Conservation (phyloP, 2,888 invertebrate genomes). For the Blastobasis adustella region DNA sequence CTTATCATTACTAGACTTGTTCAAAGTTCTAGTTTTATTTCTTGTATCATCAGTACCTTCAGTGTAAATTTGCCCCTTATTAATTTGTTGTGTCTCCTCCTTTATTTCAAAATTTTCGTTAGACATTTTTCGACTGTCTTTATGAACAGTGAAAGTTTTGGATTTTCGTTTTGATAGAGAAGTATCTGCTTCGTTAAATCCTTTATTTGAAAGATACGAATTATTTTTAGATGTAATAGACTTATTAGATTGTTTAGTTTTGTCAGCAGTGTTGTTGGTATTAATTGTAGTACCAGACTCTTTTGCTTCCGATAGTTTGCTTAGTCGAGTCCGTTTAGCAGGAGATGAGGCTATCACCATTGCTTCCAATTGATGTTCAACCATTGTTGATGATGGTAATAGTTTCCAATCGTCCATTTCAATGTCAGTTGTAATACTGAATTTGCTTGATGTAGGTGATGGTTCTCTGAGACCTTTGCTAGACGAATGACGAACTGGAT, state of each 20-base stretch:
- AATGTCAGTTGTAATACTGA: slow-evolving; percentile 36
- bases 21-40: too few species aligned
- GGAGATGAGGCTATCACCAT: slow-evolving; percentile 27
- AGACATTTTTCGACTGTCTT: too few species aligned
- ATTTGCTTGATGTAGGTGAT: slow-evolving; percentile 36
- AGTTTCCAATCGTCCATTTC: slow-evolving; percentile 59
- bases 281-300: slow-evolving; percentile 22
- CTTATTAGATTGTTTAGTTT: slow-evolving; percentile 25
- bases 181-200: neutral
- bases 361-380: slow-evolving; percentile 43
- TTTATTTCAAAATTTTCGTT: too few species aligned
- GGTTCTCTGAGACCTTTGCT: slow-evolving; percentile 24
- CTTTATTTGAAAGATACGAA: slow-evolving; percentile 9
- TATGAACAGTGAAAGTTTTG: too few species aligned
- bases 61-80: too few species aligned
- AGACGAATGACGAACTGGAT: slow-evolving; percentile 18
- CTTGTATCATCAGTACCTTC: too few species aligned
- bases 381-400: slow-evolving; percentile 64
- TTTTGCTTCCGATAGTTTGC: slow-evolving; percentile 32
- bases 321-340: slow-evolving; percentile 34
- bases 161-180: neutral
- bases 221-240: slow-evolving; percentile 23
- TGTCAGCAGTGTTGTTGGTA: slow-evolving; percentile 15
- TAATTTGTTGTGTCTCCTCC: too few species aligned
- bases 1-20: too few species aligned